These are phyloP conservation scores for Propithecus coquereli DNA, from an alignment of 2,113 vertebrate species.

Conservation along the genomic window DNA sequence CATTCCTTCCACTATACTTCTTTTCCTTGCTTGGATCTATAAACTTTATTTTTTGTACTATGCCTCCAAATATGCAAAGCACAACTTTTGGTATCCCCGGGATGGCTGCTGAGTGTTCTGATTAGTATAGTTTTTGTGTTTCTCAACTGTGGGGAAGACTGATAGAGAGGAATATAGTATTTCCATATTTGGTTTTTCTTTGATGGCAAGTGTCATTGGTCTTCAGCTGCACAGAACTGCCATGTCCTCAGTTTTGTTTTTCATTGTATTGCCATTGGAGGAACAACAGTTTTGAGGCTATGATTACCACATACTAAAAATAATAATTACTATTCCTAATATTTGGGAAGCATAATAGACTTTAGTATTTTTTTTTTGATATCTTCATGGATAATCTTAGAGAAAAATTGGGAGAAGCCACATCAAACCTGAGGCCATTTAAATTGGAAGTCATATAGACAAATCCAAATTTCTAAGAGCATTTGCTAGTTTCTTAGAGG, in stretches of 20 bases:
- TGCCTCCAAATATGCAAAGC: neutral
- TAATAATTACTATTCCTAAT: neutral
- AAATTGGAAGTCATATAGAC: neutral
- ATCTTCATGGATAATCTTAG: neutral
- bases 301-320: conserved; percentile 2
- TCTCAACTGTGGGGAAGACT: neutral
- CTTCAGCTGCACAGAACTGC: neutral
- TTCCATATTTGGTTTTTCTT: neutral
- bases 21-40: neutral
- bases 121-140: neutral
- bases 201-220: neutral
- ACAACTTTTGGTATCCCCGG: neutral
- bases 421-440: conserved; percentile 33
- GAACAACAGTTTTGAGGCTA: neutral
- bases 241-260: neutral
- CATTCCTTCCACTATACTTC: neutral
- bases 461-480: neutral
- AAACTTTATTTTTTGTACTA: neutral
- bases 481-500: neutral
- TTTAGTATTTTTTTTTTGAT: neutral
- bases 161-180: neutral
- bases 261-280: neutral
- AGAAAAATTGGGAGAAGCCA: neutral
- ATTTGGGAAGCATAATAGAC: neutral
- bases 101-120: neutral